phyloP scores from a whole-genome alignment of 1,140 invertebrate genomes.

The Asobara japonica region DNA sequence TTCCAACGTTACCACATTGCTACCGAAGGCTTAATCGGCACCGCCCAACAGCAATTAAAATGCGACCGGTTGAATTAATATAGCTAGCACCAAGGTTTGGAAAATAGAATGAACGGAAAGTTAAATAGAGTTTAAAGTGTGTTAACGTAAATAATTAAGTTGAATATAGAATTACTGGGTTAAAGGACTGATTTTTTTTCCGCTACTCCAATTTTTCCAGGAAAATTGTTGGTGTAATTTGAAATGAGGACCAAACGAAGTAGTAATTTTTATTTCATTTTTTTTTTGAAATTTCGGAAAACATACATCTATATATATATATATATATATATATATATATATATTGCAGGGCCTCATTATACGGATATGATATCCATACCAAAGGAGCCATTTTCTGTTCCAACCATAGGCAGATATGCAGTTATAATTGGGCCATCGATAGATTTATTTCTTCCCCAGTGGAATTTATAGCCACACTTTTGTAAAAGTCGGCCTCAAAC shows the following conservation, averaged over 20 bases:
- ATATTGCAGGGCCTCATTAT: no score
- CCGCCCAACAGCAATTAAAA: constrained; percentile 33
- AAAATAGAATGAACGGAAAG: background rate
- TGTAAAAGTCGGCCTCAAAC: no score
- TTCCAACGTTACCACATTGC: constrained; percentile 23
- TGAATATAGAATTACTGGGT: background rate
- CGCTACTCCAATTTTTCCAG: background rate
- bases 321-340: no score
- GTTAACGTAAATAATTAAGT: background rate
- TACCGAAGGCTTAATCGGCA: constrained; percentile 17
- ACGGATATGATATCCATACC: no score
- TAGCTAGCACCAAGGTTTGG: background rate
- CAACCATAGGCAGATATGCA: no score
- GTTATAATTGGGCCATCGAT: no score
- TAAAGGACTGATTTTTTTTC: background rate
- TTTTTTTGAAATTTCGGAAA: background rate
- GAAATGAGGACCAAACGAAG: no score
- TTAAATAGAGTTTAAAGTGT: background rate
- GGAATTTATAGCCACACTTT: no score
- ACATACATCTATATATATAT: no score
- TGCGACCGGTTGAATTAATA: constrained; percentile 28
- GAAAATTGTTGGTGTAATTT: background rate
- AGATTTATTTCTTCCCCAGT: no score
- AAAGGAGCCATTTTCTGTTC: no score
- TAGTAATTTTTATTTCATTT: background rate